Evolutionary conservation across 2,797 vertebrate species (phyloP).

Genomic region (Rachycentron canadum): DNA sequence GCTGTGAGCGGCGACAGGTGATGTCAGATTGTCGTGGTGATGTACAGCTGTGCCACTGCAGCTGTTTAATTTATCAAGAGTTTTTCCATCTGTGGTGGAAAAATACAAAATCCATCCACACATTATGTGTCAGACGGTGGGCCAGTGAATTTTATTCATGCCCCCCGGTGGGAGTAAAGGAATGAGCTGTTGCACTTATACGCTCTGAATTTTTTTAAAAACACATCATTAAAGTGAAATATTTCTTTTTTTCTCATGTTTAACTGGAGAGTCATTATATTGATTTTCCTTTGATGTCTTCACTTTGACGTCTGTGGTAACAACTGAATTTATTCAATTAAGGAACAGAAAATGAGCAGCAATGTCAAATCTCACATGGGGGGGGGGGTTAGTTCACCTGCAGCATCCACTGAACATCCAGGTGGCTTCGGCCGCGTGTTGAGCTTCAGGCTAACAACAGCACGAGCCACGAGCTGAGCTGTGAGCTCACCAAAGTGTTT

Average conservation of each 20-base stretch:
- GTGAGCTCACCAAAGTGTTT: slow-evolving; percentile 49
- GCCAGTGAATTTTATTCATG: too few species aligned
- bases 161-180: neutral
- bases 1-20: neutral
- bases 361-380: neutral
- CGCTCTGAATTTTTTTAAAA: neutral
- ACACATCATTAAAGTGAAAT: neutral
- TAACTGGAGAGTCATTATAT: neutral
- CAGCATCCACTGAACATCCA: slow-evolving; percentile 25
- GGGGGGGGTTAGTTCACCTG: neutral
- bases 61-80: neutral
- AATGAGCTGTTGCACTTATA: neutral
- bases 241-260: neutral
- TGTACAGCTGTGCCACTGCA: neutral
- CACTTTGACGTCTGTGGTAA: neutral
- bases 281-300: neutral
- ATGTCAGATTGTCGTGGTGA: neutral
- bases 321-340: neutral
- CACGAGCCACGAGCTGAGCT: slow-evolving; percentile 12
- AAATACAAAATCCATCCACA: neutral
- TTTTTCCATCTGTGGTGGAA: neutral
- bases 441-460: slow-evolving; percentile 53
- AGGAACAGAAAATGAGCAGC: neutral
- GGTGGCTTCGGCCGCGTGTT: slow-evolving; percentile 35
- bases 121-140: too few species aligned